Conservation (phyloP, 2,888 invertebrate genomes). For the Nasonovia ribisnigri region DNA sequence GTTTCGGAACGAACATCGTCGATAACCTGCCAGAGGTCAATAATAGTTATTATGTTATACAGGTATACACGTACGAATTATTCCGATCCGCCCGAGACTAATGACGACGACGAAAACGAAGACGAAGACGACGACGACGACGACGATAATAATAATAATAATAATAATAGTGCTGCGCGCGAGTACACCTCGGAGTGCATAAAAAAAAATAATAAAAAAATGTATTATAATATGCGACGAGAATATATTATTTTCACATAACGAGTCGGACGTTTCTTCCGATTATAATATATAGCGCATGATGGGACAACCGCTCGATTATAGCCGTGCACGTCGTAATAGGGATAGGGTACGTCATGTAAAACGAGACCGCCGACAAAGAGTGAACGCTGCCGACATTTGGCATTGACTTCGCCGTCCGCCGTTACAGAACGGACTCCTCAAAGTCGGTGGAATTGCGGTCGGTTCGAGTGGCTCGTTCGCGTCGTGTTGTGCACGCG, state of each 20-base stretch:
- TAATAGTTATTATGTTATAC: not conserved
- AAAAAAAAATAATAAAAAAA: not conserved
- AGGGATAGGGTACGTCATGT: not conserved
- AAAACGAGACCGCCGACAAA: conserved; percentile 42
- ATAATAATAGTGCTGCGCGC: not conserved
- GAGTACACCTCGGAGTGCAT: not conserved
- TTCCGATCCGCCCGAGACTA: not conserved
- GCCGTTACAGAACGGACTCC: not conserved
- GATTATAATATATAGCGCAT: not conserved
- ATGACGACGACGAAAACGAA: not conserved
- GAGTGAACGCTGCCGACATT: conserved; percentile 32
- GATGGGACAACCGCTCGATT: not conserved
- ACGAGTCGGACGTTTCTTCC: not conserved
- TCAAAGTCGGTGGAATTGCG: conserved; percentile 12
- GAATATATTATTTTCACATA: not conserved
- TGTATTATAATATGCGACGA: not conserved
- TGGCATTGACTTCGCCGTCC: not conserved
- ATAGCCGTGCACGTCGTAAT: not conserved
- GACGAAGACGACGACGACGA: not conserved
- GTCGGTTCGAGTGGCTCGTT: not conserved
- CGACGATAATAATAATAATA: not conserved
- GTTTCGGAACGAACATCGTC: not conserved
- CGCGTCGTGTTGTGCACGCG: not conserved
- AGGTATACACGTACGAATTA: not conserved
- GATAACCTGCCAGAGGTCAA: not conserved